Evolutionary conservation across 2,888 invertebrate genomes (phyloP).

Genomic region (Hypselothyrea guttata): DNA sequence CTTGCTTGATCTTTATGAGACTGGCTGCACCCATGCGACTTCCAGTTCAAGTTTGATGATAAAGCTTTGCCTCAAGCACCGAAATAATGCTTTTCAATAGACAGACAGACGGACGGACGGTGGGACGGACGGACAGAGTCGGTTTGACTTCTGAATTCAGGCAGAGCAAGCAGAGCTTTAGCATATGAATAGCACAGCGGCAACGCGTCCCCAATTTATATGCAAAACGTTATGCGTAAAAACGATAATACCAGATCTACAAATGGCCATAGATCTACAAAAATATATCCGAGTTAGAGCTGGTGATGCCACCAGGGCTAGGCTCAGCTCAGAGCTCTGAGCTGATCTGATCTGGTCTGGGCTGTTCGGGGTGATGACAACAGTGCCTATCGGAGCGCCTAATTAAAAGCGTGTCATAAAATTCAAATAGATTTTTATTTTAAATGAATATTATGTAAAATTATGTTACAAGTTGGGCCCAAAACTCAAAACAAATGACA

Average conservation of each 20-base stretch:
- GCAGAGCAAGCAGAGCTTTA: slow-evolving; percentile 42
- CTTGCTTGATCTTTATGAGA: slow-evolving; percentile 18
- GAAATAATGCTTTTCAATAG: slow-evolving; percentile 62
- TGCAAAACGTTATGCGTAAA: slow-evolving; percentile 54
- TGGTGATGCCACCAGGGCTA: slow-evolving; percentile 57
- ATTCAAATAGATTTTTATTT: slow-evolving; percentile 38
- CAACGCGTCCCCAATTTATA: slow-evolving; percentile 46
- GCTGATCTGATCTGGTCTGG: too few species aligned
- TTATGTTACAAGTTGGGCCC: slow-evolving; percentile 67
- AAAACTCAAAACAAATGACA: slow-evolving; percentile 60
- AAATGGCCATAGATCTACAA: slow-evolving; percentile 2
- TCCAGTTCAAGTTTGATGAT: slow-evolving; percentile 41
- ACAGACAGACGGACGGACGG: slow-evolving; percentile 11
- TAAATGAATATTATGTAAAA: slow-evolving; percentile 65
- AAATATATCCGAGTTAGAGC: slow-evolving; percentile 8
- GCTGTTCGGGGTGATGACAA: slow-evolving; percentile 29
- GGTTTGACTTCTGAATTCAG: slow-evolving; percentile 67
- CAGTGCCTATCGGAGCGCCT: slow-evolving; percentile 19
- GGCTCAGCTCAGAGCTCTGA: not conserved
- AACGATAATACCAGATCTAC: slow-evolving; percentile 42
- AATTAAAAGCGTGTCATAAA: slow-evolving; percentile 70
- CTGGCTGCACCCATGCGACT: slow-evolving; percentile 59
- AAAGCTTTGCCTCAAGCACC: slow-evolving; percentile 49
- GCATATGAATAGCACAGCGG: slow-evolving; percentile 61
- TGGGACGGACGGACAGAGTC: slow-evolving; percentile 34